phyloP scores from a whole-genome alignment of 2,888 invertebrate species.

The Drosophila greeni region DNA sequence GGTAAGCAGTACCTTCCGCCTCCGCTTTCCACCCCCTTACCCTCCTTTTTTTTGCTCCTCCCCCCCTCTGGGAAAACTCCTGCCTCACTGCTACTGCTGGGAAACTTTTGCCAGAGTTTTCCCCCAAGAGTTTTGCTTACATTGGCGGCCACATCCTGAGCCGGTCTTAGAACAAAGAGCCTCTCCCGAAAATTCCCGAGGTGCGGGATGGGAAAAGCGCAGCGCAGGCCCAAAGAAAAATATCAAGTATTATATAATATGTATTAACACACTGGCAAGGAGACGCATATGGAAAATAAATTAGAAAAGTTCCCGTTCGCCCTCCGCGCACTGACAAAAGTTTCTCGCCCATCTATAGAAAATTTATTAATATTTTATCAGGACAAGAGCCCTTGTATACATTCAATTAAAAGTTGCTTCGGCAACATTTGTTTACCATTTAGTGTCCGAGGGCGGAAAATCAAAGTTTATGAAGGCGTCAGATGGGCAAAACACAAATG shows the following conservation, averaged over 20 bases:
- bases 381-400: conserved; percentile 40
- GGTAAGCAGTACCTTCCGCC: conserved; percentile 37
- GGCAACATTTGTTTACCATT: conserved; percentile 63
- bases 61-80: conserved; percentile 4
- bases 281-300: conserved; percentile 64
- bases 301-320: conserved; percentile 67
- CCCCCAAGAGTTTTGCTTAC: conserved; percentile 57
- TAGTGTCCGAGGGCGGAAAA: conserved; percentile 42
- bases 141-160: conserved; percentile 49
- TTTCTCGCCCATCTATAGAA: conserved; percentile 48
- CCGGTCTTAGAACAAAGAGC: conserved; percentile 64
- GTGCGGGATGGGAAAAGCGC: conserved; percentile 36
- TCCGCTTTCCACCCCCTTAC: conserved; percentile 4
- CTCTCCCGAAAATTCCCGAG: conserved; percentile 30
- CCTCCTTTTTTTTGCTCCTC: neutral
- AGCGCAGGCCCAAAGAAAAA: conserved; percentile 52
- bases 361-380: conserved; percentile 66
- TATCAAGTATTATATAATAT: conserved; percentile 71
- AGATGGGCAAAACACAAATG: conserved; percentile 31
- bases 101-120: conserved; percentile 58
- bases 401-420: conserved; percentile 68
- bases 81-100: conserved; percentile 3
- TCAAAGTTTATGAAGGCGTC: conserved; percentile 60
- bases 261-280: conserved; percentile 59
- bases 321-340: conserved; percentile 49